These are phyloP conservation scores for Sebastes diploproa DNA, from an alignment of 2,797 vertebrate species.

Conservation along the genomic window DNA sequence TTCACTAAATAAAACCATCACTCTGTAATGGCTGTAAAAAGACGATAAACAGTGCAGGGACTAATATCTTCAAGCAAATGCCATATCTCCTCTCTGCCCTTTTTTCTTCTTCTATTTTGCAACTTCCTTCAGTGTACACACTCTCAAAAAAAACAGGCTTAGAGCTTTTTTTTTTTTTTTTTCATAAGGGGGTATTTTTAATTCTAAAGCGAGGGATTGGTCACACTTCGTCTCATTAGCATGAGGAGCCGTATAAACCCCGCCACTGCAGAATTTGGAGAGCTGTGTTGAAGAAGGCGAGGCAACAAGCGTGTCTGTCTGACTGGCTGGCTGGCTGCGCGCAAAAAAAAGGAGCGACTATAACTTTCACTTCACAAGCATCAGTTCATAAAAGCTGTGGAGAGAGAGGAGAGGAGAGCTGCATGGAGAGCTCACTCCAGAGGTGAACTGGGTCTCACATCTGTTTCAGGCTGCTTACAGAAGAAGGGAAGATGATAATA, in stretches of 20 bases:
- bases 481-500: conserved; percentile 52
- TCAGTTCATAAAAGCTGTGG: conserved; percentile 52
- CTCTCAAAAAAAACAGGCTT: conserved; percentile 66
- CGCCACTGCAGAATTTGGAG: conserved; percentile 79
- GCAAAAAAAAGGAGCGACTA: conserved; percentile 48
- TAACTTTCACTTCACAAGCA: conserved; percentile 77
- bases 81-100: conserved; percentile 22
- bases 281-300: conserved; percentile 79
- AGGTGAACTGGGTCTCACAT: conserved; percentile 48
- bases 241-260: conserved; percentile 89
- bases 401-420: conserved; percentile 40
- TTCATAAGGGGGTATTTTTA: conserved; percentile 74
- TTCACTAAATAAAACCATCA: conserved; percentile 41
- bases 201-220: conserved; percentile 80
- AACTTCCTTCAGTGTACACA: conserved; percentile 65
- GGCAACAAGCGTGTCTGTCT: conserved; percentile 75
- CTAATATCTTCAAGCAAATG: conserved; percentile 60
- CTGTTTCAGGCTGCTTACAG: conserved; percentile 42
- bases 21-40: conserved; percentile 54
- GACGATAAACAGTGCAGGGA: conserved; percentile 60
- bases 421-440: conserved; percentile 63
- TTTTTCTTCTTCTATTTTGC: conserved; percentile 34
- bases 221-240: conserved; percentile 88
- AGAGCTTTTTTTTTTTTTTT: conserved; percentile 30
- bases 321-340: conserved; percentile 64